Evolutionary conservation across 35 echinoderm and acorn worm species (phyloP), one percentile per base, ranked within the genome.

Genomic region (Apostichopus japonicus): DNA sequence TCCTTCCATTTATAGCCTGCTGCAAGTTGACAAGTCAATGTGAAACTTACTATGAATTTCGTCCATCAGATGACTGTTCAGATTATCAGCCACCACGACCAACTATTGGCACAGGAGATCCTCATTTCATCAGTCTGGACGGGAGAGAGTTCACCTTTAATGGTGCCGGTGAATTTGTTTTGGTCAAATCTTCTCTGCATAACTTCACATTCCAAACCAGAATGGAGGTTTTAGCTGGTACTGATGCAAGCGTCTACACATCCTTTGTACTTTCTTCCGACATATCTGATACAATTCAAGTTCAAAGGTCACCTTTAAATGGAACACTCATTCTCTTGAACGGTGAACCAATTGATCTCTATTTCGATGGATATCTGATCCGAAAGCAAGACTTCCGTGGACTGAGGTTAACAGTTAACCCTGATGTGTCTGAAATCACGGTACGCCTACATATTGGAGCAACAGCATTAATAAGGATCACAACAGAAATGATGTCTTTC

Each of bases 71-170:
- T 92, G 94, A 95, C 56, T 95, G 94, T 54, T 76, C 80, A 10
- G 33, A 79, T 11, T 95, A 95, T 56, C 53, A 82, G 8, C 94
- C 94, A 24, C 94, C 90, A 62, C 22, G 8, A 54, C 80, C 94
- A 78, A 80, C 94, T 6, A 75, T 62, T n/a, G 94, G 94, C 8
- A 86, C 61, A n/a, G 94, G 94, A 52, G 94, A 95, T 70, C 94
- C 94, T 7, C 94, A 95, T 73, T 33, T 92, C 1, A 95, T 56
- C 55, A 95, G 56, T 80, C 80, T 95, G 7, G 94, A 95, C 25
- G 90, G 90, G 5, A 92, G 79, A 24, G 77, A 92, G 57, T 95
- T 95, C 53, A 95, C 94, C 6, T 95, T 95, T 71, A 95, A 95
- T 62, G 94, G 94, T 72, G 94, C 90, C 75, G 94, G 94, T 13